Conservation (phyloP, 2,888 invertebrate genomes). For the Drosophila imparisetae region DNA sequence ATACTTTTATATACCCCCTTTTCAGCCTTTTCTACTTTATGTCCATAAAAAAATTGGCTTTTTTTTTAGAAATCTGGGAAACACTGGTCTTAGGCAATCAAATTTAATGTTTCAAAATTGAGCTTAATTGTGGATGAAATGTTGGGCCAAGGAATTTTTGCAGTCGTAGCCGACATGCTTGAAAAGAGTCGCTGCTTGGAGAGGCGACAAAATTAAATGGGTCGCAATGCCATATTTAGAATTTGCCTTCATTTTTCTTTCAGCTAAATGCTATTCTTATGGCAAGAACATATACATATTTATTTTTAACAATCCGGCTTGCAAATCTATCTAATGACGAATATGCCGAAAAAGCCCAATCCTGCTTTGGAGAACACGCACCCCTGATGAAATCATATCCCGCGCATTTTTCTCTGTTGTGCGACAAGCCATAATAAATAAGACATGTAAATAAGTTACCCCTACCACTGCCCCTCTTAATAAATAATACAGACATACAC, state of each 20-base stretch:
- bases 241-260: slow-evolving; percentile 33
- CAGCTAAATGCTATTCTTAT: slow-evolving; percentile 50
- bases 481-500: slow-evolving; percentile 2
- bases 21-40: too few relatives aligned
- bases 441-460: slow-evolving; percentile 25
- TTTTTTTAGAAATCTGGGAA: background rate
- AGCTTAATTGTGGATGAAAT: slow-evolving; percentile 66
- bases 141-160: slow-evolving; percentile 32
- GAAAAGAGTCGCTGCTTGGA: slow-evolving; percentile 23
- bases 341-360: background rate
- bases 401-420: slow-evolving; percentile 10
- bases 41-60: background rate
- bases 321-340: slow-evolving; percentile 42
- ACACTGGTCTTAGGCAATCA: slow-evolving; percentile 28
- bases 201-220: slow-evolving; percentile 65
- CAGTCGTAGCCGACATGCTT: slow-evolving; percentile 44
- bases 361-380: slow-evolving; percentile 24
- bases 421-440: slow-evolving; percentile 40
- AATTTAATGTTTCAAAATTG: slow-evolving; percentile 69
- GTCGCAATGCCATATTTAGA: slow-evolving; percentile 74
- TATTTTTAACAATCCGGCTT: slow-evolving; percentile 55
- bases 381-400: slow-evolving; percentile 56
- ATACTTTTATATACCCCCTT: background rate
- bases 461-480: background rate
- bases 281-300: slow-evolving; percentile 38